These are phyloP conservation scores for Fragum fragum DNA, from an alignment of 2,888 invertebrate genomes.

Conservation along the genomic window DNA sequence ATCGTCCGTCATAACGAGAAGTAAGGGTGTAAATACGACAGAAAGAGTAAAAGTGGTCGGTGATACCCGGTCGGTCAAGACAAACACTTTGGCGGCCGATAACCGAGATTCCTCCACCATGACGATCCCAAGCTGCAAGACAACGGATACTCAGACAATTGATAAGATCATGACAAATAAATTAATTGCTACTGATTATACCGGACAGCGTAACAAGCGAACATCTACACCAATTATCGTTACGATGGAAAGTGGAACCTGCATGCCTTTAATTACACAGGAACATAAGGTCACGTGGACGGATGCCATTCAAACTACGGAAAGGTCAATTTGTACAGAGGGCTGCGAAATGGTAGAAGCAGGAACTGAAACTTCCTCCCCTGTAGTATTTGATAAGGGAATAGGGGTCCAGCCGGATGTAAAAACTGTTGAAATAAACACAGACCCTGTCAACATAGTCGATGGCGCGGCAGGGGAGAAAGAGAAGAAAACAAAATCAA, in stretches of 20 bases:
- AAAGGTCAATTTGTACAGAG: conserved; percentile 75
- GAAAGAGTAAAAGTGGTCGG: conserved; percentile 68
- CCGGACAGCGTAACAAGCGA: conserved; percentile 73
- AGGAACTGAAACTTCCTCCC: conserved; percentile 68
- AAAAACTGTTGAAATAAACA: conserved; percentile 69
- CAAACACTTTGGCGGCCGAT: conserved; percentile 58
- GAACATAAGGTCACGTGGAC: conserved; percentile 77
- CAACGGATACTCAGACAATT: conserved; percentile 72
- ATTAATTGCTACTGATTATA: conserved; percentile 71
- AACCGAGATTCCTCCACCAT: conserved; percentile 64
- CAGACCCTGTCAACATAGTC: conserved; percentile 58
- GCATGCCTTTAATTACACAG: conserved; percentile 70
- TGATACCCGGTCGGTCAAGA: conserved; percentile 68
- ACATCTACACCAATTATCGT: conserved; percentile 72
- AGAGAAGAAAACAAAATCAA: conserved; percentile 56
- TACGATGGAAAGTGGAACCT: conserved; percentile 73
- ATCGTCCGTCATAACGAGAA: conserved; percentile 49
- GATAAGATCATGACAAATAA: conserved; percentile 54
- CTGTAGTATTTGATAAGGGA: conserved; percentile 68
- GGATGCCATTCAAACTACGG: conserved; percentile 75
- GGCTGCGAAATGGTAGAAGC: conserved; percentile 65
- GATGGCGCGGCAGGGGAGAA: conserved; percentile 47
- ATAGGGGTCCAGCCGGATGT: conserved; percentile 66
- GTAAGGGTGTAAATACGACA: conserved; percentile 70
- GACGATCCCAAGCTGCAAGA: conserved; percentile 61